These are phyloP conservation scores for Lucilia sericata DNA, from an alignment of 1,140 invertebrate genomes.

Conservation along the genomic window DNA sequence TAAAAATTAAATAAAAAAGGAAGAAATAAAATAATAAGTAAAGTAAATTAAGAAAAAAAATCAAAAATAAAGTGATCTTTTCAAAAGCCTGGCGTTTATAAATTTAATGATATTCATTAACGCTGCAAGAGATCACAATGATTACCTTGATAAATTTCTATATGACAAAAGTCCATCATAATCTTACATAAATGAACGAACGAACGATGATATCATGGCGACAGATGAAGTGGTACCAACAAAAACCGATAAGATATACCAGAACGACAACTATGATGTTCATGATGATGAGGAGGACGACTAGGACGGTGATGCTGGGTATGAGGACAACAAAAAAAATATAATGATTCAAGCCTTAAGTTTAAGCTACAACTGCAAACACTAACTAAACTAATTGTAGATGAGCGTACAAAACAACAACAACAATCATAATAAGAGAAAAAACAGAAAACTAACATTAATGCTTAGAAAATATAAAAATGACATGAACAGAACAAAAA, in stretches of 20 bases:
- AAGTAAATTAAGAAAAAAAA: not conserved
- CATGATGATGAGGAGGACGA: not conserved
- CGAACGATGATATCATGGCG: conserved; percentile 1
- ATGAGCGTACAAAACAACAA: not conserved
- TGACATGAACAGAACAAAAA: not conserved
- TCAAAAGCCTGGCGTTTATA: conserved; percentile 21
- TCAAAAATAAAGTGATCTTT: conserved; percentile 25
- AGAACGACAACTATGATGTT: not conserved
- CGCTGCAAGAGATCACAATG: conserved; percentile 36
- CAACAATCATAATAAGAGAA: not conserved
- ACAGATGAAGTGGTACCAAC: conserved; percentile 32
- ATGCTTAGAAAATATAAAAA: conserved; percentile 5
- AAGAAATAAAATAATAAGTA: not conserved
- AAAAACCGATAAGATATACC: conserved; percentile 25
- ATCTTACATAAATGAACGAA: not conserved
- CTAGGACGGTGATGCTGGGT: not conserved
- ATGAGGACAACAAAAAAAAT: not conserved
- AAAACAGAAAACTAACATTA: conserved; percentile 1
- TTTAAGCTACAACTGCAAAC: not conserved
- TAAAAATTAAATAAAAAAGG: not conserved
- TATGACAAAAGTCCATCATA: conserved; percentile 43
- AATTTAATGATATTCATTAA: conserved; percentile 39
- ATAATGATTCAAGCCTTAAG: not conserved
- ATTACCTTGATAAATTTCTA: conserved; percentile 35
- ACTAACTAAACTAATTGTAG: conserved; percentile 21